Evolutionary conservation across 2,888 invertebrate genomes (phyloP).

Genomic region (Metacarcinus magister): DNA sequence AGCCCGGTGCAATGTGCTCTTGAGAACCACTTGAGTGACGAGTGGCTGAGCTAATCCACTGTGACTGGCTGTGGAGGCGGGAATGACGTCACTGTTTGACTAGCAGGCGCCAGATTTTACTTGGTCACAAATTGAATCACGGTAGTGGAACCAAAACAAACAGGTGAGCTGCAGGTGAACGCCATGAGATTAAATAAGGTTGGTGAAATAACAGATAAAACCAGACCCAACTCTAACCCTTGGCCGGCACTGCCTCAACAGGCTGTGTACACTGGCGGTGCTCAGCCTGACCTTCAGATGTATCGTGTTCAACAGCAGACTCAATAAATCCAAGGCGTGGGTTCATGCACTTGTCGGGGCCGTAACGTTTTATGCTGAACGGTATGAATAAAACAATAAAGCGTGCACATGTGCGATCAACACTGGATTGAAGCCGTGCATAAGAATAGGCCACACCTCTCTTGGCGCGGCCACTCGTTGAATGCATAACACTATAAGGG

Average conservation of each 20-base stretch:
- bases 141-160: not conserved
- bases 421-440: constrained; percentile 59
- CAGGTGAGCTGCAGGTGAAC: not conserved
- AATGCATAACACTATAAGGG: not conserved
- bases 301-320: constrained; percentile 49
- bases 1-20: not conserved
- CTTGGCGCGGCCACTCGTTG: not conserved
- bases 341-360: constrained; percentile 63
- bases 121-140: not conserved
- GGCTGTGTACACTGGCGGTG: constrained; percentile 29
- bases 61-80: not conserved
- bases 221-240: not conserved
- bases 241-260: not conserved
- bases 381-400: constrained; percentile 70
- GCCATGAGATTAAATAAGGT: not conserved
- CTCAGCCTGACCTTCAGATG: constrained; percentile 49
- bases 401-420: constrained; percentile 47
- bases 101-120: not conserved
- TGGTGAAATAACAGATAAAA: not conserved
- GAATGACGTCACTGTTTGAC: not conserved
- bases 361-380: constrained; percentile 53
- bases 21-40: constrained; percentile 47
- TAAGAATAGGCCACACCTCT: constrained; percentile 66
- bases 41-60: constrained; percentile 30
- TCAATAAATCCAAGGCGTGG: constrained; percentile 58